Evolutionary conservation across 2,113 vertebrate genomes (phyloP).

Genomic region (Anguilla japonica): DNA sequence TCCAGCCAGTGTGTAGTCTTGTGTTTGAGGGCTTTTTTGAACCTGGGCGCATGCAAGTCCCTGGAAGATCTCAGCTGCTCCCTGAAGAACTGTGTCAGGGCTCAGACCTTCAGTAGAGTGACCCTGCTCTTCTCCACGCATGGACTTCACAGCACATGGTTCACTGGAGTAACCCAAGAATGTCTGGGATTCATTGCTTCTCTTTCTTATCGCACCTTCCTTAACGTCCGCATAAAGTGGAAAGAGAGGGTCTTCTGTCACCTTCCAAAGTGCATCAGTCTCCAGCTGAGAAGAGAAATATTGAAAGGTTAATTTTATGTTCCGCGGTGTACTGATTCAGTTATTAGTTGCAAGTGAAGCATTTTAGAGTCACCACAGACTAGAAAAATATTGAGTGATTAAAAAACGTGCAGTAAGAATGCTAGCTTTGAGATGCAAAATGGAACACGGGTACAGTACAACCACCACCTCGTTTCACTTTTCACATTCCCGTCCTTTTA

Average conservation of each 20-base stretch:
- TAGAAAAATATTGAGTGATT: not conserved
- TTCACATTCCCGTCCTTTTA: not conserved
- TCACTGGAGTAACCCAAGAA: constrained; percentile 41
- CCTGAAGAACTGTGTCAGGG: not conserved
- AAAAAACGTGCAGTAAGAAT: not conserved
- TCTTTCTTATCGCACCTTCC: constrained; percentile 37
- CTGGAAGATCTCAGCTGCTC: not conserved
- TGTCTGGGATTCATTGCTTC: constrained; percentile 23
- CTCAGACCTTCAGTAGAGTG: not conserved
- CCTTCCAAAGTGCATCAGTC: constrained; percentile 47
- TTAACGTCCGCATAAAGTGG: constrained; percentile 25
- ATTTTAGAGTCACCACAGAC: not conserved
- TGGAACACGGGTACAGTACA: not conserved
- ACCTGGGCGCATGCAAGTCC: not conserved
- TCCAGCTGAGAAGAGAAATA: constrained; percentile 42
- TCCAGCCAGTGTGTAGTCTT: not conserved
- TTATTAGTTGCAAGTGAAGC: not conserved
- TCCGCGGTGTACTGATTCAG: not conserved
- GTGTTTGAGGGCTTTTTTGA: not conserved
- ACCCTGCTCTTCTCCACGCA: constrained; percentile 2
- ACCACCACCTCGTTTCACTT: not conserved
- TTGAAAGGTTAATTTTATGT: not conserved
- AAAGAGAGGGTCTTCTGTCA: constrained; percentile 41
- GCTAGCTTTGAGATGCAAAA: not conserved
- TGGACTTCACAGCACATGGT: constrained; percentile 20